Conservation (phyloP, 1,140 invertebrate genomes). For the Pseudomyrmex flavicornis region DNA sequence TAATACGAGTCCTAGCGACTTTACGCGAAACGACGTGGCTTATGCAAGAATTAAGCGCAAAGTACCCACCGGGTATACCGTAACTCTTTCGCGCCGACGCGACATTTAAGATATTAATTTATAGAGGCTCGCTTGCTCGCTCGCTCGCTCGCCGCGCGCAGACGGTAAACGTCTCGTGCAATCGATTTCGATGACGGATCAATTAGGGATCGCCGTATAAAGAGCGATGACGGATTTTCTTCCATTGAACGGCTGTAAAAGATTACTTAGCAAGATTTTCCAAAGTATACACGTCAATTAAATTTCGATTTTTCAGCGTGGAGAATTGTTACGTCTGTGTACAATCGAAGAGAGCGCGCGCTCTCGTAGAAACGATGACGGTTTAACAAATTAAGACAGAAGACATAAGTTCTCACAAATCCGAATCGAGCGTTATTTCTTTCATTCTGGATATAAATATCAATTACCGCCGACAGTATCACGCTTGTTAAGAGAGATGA, state of each 20-base stretch:
- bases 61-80: constrained; percentile 22
- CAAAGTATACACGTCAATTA: constrained; percentile 16
- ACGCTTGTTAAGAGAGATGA: constrained; percentile 49
- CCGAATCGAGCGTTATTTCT: neutral
- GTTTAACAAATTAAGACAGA: constrained; percentile 41
- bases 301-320: constrained; percentile 18
- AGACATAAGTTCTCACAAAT: neutral
- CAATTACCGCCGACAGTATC: constrained; percentile 35
- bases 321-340: neutral
- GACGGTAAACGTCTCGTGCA: constrained; percentile 22
- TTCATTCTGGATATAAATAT: constrained; percentile 31
- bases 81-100: constrained; percentile 43
- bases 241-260: neutral
- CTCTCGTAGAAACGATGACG: neutral
- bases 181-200: constrained; percentile 64
- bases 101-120: constrained; percentile 62
- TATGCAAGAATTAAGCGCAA: constrained; percentile 46
- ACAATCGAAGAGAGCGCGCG: neutral
- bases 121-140: constrained; percentile 5
- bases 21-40: constrained; percentile 48
- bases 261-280: constrained; percentile 22
- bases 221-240: constrained; percentile 44
- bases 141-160: neutral
- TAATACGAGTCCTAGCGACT: constrained; percentile 39
- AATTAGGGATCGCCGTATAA: constrained; percentile 49